Evolutionary conservation across 2,888 invertebrate species (phyloP).

Genomic region (Selenia dentaria): DNA sequence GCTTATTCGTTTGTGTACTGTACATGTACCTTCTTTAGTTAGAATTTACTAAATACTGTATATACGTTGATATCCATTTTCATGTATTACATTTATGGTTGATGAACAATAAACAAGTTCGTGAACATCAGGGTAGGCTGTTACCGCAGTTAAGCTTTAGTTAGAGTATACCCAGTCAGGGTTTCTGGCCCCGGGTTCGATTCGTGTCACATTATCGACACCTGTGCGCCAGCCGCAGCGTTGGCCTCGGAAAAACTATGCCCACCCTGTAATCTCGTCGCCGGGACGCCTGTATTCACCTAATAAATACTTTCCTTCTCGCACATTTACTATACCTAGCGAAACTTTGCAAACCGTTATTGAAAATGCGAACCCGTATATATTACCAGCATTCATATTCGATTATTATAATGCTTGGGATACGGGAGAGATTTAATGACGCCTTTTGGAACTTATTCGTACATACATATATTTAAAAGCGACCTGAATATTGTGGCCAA

Average conservation of each 20-base stretch:
- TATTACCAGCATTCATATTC: constrained; percentile 49
- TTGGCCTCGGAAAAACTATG: constrained; percentile 57
- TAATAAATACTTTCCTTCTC: constrained; percentile 74
- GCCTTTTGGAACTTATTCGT: constrained; percentile 10
- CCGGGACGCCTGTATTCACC: constrained; percentile 70
- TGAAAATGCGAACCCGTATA: constrained; percentile 62
- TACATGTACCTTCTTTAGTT: no score
- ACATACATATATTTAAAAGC: not conserved
- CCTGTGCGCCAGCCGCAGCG: constrained; percentile 68
- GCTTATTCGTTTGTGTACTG: no score
- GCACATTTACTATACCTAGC: constrained; percentile 59
- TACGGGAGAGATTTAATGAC: constrained; percentile 29
- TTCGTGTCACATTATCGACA: constrained; percentile 72
- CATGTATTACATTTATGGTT: no score
- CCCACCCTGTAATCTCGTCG: constrained; percentile 65
- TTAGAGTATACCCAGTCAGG: constrained; percentile 39
- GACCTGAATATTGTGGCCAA: no score
- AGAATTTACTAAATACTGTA: no score
- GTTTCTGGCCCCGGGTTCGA: constrained; percentile 57
- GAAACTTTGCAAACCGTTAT: constrained; percentile 67
- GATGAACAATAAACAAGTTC: constrained; percentile 21
- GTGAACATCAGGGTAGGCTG: constrained; percentile 21
- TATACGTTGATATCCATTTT: no score
- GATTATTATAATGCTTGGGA: constrained; percentile 34
- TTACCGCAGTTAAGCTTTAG: constrained; percentile 27